Percentiles rank a stretch among this genome's conserved stretches.
Conservation (phyloP, 2,113 vertebrate species). For the Emydura subglobosa region DNA sequence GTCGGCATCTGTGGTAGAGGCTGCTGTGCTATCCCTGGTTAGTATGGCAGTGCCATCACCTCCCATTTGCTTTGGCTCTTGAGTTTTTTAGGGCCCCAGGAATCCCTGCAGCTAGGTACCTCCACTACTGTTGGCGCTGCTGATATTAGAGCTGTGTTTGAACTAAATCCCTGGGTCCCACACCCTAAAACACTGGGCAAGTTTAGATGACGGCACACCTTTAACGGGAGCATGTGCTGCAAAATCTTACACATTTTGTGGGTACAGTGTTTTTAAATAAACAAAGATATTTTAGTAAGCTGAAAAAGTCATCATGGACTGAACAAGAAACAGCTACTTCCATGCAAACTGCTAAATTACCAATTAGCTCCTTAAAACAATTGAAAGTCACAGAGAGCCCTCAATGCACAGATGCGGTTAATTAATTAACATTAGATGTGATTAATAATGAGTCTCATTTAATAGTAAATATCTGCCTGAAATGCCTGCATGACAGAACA, state of each 20-base stretch:
- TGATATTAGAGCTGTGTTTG: not conserved
- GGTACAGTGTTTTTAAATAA: constrained; percentile 43
- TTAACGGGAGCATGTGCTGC: not conserved
- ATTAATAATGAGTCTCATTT: constrained; percentile 98
- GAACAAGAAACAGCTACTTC: constrained; percentile 85
- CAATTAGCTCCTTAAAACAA: constrained; percentile 94
- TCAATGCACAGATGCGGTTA: constrained; percentile 86
- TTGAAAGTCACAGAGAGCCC: constrained; percentile 85
- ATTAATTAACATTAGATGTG: constrained; percentile 99
- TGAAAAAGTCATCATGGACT: constrained; percentile 48
- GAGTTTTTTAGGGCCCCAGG: not conserved
- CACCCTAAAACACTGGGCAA: not conserved
- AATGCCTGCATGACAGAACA: constrained; percentile 89
- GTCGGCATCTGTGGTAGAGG: not conserved
- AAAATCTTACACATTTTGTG: constrained; percentile 6
- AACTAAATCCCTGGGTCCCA: not conserved
- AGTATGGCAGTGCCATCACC: not conserved
- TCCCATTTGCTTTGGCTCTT: not conserved
- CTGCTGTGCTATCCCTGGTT: not conserved
- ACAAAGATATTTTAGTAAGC: not conserved
- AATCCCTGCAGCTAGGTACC: not conserved
- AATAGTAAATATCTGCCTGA: constrained; percentile 92
- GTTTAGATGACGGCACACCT: not conserved
- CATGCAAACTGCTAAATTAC: constrained; percentile 83
- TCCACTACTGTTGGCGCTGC: not conserved